phyloP scores from a whole-genome alignment of 2,113 vertebrate genomes.

The Zosterops japonicus region DNA sequence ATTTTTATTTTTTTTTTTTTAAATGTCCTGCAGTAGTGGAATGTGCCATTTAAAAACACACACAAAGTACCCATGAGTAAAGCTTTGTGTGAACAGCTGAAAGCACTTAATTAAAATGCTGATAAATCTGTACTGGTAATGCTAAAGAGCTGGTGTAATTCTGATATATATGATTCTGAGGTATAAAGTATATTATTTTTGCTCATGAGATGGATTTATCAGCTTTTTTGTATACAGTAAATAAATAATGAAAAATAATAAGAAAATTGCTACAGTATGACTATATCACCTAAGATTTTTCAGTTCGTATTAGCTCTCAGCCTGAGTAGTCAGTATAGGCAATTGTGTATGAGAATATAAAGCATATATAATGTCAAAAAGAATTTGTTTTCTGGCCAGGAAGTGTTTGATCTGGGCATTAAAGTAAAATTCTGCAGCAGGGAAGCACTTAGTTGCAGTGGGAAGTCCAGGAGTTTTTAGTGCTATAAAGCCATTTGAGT shows the following conservation, averaged over 20 bases:
- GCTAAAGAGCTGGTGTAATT: background rate
- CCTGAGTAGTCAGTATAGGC: background rate
- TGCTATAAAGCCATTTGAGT: background rate
- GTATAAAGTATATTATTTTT: background rate
- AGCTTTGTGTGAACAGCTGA: background rate
- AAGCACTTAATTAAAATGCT: background rate
- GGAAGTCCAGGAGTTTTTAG: background rate
- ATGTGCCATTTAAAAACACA: background rate
- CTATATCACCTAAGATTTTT: background rate
- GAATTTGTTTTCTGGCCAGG: slow-evolving; percentile 11
- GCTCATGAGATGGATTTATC: background rate
- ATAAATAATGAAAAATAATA: slow-evolving; percentile 44
- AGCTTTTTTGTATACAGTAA: slow-evolving; percentile 15
- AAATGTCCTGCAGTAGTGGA: background rate
- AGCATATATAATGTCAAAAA: slow-evolving; percentile 3
- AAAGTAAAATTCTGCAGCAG: slow-evolving; percentile 2
- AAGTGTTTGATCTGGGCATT: slow-evolving; percentile 60
- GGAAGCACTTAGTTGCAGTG: slow-evolving; percentile 42
- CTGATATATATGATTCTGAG: background rate
- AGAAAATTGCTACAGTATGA: slow-evolving; percentile 28
- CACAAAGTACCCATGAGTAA: background rate
- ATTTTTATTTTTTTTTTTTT: too few relatives aligned
- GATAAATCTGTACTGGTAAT: background rate
- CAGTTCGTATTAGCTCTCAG: background rate
- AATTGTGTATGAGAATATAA: slow-evolving; percentile 34